A percentile compares a stretch with the other conserved stretches of the same genome.
Evolutionary conservation across 1,140 invertebrate species (phyloP).

Genomic region (Drosophila malerkotliana): DNA sequence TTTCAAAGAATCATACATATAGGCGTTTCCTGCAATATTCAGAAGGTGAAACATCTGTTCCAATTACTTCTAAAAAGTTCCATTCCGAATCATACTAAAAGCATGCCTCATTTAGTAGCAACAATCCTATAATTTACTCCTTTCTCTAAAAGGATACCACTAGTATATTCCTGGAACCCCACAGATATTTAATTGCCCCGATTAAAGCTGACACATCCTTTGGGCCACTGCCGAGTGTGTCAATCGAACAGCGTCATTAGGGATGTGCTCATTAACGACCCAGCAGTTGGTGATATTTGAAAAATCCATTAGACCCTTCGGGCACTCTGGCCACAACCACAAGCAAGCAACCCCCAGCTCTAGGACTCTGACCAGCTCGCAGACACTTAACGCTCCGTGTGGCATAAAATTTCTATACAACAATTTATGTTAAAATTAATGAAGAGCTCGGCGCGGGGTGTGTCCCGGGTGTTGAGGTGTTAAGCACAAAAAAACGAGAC

Average conservation of each 20-base stretch:
- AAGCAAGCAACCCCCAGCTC: constrained; percentile 25
- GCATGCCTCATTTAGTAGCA: too few species aligned
- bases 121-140: too few species aligned
- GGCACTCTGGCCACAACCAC: constrained; percentile 23
- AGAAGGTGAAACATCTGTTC: not conserved
- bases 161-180: constrained; percentile 1
- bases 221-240: constrained; percentile 15
- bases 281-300: constrained; percentile 53
- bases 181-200: constrained; percentile 16
- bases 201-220: constrained; percentile 20
- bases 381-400: constrained; percentile 71
- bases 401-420: constrained; percentile 67
- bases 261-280: constrained; percentile 62
- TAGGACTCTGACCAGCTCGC: constrained; percentile 9
- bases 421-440: constrained; percentile 74
- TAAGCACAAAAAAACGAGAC: constrained; percentile 43
- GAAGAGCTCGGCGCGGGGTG: constrained; percentile 53
- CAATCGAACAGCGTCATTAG: constrained; percentile 50
- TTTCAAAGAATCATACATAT: too few species aligned
- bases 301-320: constrained; percentile 48
- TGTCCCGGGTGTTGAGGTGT: constrained; percentile 65
- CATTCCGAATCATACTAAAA: too few species aligned
- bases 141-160: too few species aligned
- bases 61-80: too few species aligned
- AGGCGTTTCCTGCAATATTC: not conserved